Conservation (phyloP, 1,140 invertebrate genomes). For the Sycobia sp. region DNA sequence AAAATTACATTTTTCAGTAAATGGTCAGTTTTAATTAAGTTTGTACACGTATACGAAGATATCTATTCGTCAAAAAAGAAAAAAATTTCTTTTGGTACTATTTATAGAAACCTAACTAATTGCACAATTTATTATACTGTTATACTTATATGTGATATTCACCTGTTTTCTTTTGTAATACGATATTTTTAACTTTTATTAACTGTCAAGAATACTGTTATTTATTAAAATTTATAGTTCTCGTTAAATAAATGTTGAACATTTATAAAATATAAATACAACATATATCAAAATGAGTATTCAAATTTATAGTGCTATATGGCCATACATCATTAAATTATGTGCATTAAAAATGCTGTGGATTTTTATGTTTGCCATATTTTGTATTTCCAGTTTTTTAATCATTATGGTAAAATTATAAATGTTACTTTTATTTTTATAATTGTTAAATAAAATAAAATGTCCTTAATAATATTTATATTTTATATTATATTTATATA, state of each 20-base stretch:
- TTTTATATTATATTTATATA: not conserved
- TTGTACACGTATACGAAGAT: too few relatives aligned
- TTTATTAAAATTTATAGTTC: too few relatives aligned
- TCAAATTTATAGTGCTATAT: conserved; percentile 40
- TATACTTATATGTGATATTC: too few relatives aligned
- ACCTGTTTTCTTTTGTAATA: too few relatives aligned
- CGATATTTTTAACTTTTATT: not conserved
- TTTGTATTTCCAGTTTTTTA: conserved; percentile 40
- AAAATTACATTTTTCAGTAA: too few relatives aligned
- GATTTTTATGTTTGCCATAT: conserved; percentile 43
- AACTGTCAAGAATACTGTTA: too few relatives aligned
- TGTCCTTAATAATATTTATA: not conserved
- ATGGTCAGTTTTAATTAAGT: too few relatives aligned
- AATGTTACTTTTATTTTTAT: conserved; percentile 18
- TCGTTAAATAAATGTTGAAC: too few relatives aligned
- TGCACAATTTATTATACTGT: too few relatives aligned
- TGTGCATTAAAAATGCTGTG: conserved; percentile 43
- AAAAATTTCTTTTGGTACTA: not conserved
- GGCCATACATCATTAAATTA: conserved; percentile 37
- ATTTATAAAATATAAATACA: not conserved
- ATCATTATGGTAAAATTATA: conserved; percentile 43
- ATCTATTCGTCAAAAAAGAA: too few relatives aligned
- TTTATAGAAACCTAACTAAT: too few relatives aligned
- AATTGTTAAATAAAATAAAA: not conserved
- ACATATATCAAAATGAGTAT: conserved; percentile 32